Conservation (phyloP, 2,797 vertebrate species). For the Paedocypris micromegethes region DNA sequence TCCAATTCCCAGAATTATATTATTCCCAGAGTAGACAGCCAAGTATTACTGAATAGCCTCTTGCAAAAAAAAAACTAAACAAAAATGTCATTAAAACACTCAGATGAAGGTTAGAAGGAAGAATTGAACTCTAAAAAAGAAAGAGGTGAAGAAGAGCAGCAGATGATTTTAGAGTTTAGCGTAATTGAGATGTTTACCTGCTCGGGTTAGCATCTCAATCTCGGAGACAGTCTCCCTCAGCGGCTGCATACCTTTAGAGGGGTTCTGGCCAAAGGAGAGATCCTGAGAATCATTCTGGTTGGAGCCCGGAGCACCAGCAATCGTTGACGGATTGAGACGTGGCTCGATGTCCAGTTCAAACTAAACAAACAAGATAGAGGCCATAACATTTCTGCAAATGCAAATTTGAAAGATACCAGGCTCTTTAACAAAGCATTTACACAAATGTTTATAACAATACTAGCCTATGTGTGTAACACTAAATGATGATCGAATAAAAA, state of each 20-base stretch:
- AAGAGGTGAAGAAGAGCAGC: conserved; percentile 23
- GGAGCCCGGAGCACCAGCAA: conserved; percentile 57
- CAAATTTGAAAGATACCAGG: too few species aligned
- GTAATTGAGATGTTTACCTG: conserved; percentile 70
- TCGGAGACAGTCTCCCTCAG: conserved; percentile 76
- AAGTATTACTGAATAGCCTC: too few species aligned
- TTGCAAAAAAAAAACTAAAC: too few species aligned
- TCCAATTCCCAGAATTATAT: too few species aligned
- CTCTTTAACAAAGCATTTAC: too few species aligned
- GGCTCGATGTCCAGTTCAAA: conserved; percentile 94
- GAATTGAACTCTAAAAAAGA: conserved; percentile 14
- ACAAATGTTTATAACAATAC: too few species aligned
- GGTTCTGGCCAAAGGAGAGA: conserved; percentile 79
- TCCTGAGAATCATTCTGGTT: conserved; percentile 79
- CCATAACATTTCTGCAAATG: too few species aligned
- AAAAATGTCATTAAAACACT: too few species aligned
- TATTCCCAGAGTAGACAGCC: too few species aligned
- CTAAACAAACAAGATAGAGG: conserved; percentile 55
- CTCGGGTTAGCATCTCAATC: conserved; percentile 82
- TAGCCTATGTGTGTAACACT: too few species aligned
- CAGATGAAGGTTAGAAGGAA: conserved; percentile 21
- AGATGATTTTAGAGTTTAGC: conserved; percentile 2
- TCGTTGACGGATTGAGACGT: conserved; percentile 75
- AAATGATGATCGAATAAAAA: too few species aligned
- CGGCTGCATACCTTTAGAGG: conserved; percentile 84